Base-by-base conservation (phyloP, 2,113 vertebrate genomes). In the Aleadryas rufinucha region DNA sequence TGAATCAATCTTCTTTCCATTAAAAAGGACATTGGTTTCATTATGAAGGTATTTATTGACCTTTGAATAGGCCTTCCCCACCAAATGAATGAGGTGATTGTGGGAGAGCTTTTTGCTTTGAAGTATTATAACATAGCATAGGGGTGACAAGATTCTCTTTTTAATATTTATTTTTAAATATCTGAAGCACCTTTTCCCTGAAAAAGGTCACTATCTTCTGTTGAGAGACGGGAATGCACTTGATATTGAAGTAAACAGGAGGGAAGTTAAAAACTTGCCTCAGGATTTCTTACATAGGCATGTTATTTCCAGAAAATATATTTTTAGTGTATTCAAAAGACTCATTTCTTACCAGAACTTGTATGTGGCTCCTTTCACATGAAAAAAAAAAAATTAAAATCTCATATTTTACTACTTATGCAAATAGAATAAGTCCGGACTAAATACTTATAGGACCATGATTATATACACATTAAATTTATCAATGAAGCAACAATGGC, bases 1-100 rank as follows among this genome's bases (percentile, higher is more conserved):
- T 90, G 22, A 90, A 80, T 90, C 41, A 83, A 87, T 95, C 37
- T 76, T 89, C 52, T 81, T 95, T 87, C 59, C 64, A 54, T 86
- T 95, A 71, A 60, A 94, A 95, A 74, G 10, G 28, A 82, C 12
- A 9, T 49, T 49, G 16, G 31, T 87, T 90, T 95, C 41, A 45
- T 59, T 84, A 59, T 33, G 45, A 83, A 74, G 27, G 17, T 70
- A 56, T 82, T 84, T 93, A 68, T 52, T 91, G 74, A 95, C 47
- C 27, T 89, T 42, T 54, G 33, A 76, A 70, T 16, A 80, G 11
- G 24, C 71, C 30, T 90, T 71, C 75, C 35, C 31, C 19, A n/a
- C 13, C 27, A 77, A 54, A 33, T 24, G 10, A 24, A 15, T 11
- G 19, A 83, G 23, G 23, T 15, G 26, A 74, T 4, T 89, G 37